phyloP scores from a whole-genome alignment of 2,797 vertebrate genomes.

The Sebastes vulpes region DNA sequence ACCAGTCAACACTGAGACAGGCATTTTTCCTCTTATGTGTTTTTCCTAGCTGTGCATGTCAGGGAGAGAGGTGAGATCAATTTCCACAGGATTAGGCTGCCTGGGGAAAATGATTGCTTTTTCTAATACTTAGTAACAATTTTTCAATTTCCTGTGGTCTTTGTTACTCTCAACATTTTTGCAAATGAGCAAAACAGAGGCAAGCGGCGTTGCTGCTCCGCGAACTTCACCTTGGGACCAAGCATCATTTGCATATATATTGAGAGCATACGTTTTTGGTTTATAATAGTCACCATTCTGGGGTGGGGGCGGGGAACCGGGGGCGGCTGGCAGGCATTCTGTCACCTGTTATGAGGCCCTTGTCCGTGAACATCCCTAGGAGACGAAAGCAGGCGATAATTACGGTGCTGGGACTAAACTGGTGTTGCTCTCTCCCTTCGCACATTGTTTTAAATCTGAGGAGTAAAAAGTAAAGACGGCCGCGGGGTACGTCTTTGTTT shows the following conservation, averaged over 20 bases:
- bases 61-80: conserved; percentile 83
- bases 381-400: conserved; percentile 85
- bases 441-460: conserved; percentile 70
- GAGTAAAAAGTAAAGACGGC: conserved; percentile 60
- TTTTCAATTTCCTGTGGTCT: conserved; percentile 88
- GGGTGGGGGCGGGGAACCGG: conserved; percentile 73
- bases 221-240: conserved; percentile 88
- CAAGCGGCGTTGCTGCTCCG: conserved; percentile 77
- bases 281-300: conserved; percentile 87
- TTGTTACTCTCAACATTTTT: conserved; percentile 86
- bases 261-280: conserved; percentile 92
- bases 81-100: conserved; percentile 86
- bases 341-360: conserved; percentile 87
- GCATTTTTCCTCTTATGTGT: conserved; percentile 75
- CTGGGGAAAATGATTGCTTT: conserved; percentile 87
- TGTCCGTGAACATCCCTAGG: conserved; percentile 83
- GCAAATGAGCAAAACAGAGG: conserved; percentile 88
- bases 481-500: conserved; percentile 51
- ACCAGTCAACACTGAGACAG: conserved; percentile 61
- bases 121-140: conserved; percentile 88
- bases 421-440: conserved; percentile 72
- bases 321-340: conserved; percentile 82
- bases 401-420: conserved; percentile 81
- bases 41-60: conserved; percentile 74
- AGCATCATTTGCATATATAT: conserved; percentile 93